Evolutionary conservation across 2,888 invertebrate genomes (phyloP).

Genomic region (Agrochola litura): DNA sequence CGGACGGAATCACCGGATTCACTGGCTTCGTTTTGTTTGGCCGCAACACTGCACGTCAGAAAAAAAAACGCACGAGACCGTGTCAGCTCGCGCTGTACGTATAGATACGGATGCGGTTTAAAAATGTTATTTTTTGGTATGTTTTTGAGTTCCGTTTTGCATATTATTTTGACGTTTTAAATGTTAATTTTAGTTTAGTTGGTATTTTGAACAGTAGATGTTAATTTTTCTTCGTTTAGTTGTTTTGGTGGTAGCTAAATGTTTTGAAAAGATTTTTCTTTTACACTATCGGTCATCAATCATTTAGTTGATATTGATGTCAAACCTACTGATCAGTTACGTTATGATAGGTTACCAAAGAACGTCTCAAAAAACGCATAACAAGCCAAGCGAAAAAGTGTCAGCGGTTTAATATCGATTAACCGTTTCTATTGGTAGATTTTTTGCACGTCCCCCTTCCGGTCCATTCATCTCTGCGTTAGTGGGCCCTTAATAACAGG

Average conservation of each 20-base stretch:
- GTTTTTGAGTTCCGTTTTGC: conserved; percentile 27
- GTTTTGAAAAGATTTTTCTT: neutral
- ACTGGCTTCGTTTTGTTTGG: conserved; percentile 71
- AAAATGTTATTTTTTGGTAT: conserved; percentile 45
- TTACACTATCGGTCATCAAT: neutral
- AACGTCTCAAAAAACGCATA: conserved; percentile 29
- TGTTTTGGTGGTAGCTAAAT: neutral
- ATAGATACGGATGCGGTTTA: conserved; percentile 55
- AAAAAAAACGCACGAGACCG: conserved; percentile 57
- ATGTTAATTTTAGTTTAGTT: conserved; percentile 7
- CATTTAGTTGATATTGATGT: neutral
- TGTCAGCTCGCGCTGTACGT: conserved; percentile 44
- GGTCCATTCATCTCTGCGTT: conserved; percentile 56
- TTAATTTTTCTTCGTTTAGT: neutral
- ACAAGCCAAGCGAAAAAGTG: conserved; percentile 46
- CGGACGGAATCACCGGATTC: conserved; percentile 64
- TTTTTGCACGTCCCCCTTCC: conserved; percentile 60
- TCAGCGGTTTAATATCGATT: conserved; percentile 60
- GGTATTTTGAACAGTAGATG: neutral
- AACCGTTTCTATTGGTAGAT: conserved; percentile 53
- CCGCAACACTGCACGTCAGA: conserved; percentile 61
- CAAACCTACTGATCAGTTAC: conserved; percentile 1
- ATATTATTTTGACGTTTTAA: conserved; percentile 28
- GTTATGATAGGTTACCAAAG: neutral
- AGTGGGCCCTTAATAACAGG: conserved; percentile 62